Base-by-base conservation (phyloP, 1,140 invertebrate genomes). In the Formica selysi region DNA sequence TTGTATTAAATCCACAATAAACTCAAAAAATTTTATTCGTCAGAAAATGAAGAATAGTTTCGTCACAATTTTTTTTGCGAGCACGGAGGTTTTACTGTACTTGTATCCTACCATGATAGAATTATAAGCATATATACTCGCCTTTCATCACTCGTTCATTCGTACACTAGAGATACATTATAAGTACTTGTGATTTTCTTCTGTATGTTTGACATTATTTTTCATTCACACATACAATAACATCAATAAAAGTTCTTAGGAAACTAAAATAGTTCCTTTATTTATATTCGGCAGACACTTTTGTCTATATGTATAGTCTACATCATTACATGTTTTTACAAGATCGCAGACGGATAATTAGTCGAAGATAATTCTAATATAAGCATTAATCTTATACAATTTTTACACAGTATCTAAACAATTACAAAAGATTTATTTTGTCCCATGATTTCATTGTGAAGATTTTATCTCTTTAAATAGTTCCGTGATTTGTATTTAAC, bases 161-260 rank as follows among this genome's bases (percentile, higher is more conserved):
- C 61, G 79, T 85, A 71, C 36, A 8, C 22, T 32, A 71, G 19
- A 51, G 16, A 65, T 41, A 54, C 44, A 7, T 88, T 19, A 67
- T n/a, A 88, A 83, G 44, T 86, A 81, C 78, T 88, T 87, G 54
- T 80, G 62, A 86, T 85, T 83, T 71, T 64, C 36, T 91, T 74
- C n/a, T 73, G 59, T 81, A 76, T 88, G 71, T 86, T 90, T 84
- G 86, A 89, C 89, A 89, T 92, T 90, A 90, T 91, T 91, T 91
- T 90, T 90, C 90, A 92, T 88, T 89, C 84, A 61, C 32, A 86
- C 81, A 61, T 44, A 86, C 81, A 89, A 89, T 87, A 87, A 93
- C 80, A 85, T 88, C 83, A 93, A 94, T 94, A 93, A 94, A 94
- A 88, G 86, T 90, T 93, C 81, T 93, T 92, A 92, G 81, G 76